Evolutionary conservation across 1,140 invertebrate species (phyloP), one percentile per base, ranked within the genome.

Genomic region (Helicorthomorpha holstii): DNA sequence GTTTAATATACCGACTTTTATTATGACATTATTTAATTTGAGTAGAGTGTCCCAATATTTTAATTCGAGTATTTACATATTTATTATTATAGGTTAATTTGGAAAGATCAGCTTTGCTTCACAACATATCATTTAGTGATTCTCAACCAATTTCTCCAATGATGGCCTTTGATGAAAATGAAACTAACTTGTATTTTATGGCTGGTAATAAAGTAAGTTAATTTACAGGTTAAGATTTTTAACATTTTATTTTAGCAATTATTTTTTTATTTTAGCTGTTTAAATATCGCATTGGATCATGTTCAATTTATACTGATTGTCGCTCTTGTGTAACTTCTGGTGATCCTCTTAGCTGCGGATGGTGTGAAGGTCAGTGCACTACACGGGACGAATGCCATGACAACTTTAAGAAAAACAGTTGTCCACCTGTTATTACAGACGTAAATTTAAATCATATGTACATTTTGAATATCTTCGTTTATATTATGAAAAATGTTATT

Each of bases 301-400:
- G 67, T 56, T 54, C 51, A 10, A 45, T 64, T 10, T 62, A 68
- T 43, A 41, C 24, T 1, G 60, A 63, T 12, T 69, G 67, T 55
- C 55, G 58, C 1, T 42, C 49, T 2, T 69, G 66, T 55, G 50
- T 68, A 7, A 55, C 27, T 21, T 57, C 55, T 27, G 26, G 47
- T 2, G 65, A 68, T 53, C 66, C 65, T 4, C 52, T 67, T 1
- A 49, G 53, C 0, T 69, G 67, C 57, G 66, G 64, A 24, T 69
- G 66, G 66, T 68, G 61, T 50, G 58, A 57, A 1, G 44, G 52
- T 22, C 42, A 59, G n/a, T 64, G 63, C 50, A 56, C 56, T 19
- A 43, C 49, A 25, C 22, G 51, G 12, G 51, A 56, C n/a, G 58
- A 64, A 51, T 64, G 63, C 41, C 16, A 27, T 3, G 27, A 25